phyloP scores from a whole-genome alignment of 1,140 invertebrate species.

The Anoplophora glabripennis region DNA sequence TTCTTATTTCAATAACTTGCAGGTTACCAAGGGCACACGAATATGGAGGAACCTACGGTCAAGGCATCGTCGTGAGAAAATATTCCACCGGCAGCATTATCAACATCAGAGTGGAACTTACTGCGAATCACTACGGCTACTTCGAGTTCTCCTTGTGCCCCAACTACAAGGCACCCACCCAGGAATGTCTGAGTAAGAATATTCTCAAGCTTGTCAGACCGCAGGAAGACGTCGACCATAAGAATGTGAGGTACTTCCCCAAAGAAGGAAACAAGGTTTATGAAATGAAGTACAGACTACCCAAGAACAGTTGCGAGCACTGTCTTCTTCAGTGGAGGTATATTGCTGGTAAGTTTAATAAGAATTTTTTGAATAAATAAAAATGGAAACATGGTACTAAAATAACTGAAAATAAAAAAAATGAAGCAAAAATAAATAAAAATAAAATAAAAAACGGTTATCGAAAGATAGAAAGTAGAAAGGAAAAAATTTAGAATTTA shows the following conservation, averaged over 20 bases:
- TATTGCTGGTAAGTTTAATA: slow-evolving; percentile 57
- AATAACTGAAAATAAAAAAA: neutral
- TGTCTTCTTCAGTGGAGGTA: slow-evolving; percentile 83
- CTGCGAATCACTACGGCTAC: slow-evolving; percentile 77
- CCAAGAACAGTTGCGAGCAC: slow-evolving; percentile 65
- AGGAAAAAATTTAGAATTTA: too few species aligned
- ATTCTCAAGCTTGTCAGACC: slow-evolving; percentile 56
- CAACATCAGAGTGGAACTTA: slow-evolving; percentile 72
- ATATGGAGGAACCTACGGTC: slow-evolving; percentile 77
- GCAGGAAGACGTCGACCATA: slow-evolving; percentile 45
- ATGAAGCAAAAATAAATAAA: neutral
- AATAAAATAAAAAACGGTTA: too few species aligned
- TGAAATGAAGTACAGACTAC: slow-evolving; percentile 57
- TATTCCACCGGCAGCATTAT: slow-evolving; percentile 68
- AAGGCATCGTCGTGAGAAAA: slow-evolving; percentile 73
- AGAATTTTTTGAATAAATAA: too few species aligned
- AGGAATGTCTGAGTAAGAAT: slow-evolving; percentile 75
- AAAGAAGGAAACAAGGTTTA: slow-evolving; percentile 74
- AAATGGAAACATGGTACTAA: too few species aligned
- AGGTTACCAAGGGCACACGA: slow-evolving; percentile 74
- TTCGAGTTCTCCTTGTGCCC: slow-evolving; percentile 87
- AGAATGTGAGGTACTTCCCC: slow-evolving; percentile 64
- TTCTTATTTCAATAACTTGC: slow-evolving; percentile 18
- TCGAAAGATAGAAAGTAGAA: too few species aligned
- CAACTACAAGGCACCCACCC: slow-evolving; percentile 57